These are phyloP conservation scores for Rattus rattus DNA, from an alignment of 2,113 vertebrate genomes.

Conservation along the genomic window DNA sequence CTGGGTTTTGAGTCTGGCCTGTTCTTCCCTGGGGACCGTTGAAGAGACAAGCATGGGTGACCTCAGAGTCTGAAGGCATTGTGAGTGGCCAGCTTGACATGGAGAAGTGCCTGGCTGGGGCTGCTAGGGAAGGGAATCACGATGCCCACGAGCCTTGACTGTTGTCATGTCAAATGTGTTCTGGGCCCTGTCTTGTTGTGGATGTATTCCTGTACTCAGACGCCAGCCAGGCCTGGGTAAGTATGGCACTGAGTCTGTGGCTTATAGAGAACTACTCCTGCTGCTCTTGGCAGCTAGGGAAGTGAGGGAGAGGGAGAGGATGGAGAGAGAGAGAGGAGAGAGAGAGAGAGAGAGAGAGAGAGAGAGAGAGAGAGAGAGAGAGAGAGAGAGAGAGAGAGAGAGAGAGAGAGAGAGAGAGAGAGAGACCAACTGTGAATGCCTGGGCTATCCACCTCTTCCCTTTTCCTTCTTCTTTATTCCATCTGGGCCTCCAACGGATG, in stretches of 20 bases:
- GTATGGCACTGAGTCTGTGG: too few species aligned
- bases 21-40: too few species aligned
- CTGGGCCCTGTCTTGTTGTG: not conserved
- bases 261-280: not conserved
- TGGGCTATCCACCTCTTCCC: not conserved
- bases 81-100: not conserved
- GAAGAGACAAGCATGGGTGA: not conserved
- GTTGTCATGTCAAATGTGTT: not conserved
- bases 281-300: not conserved
- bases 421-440: not conserved
- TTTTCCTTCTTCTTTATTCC: not conserved
- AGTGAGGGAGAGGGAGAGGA: not conserved
- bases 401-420: too few species aligned
- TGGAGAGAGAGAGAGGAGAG: not conserved
- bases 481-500: not conserved
- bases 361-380: too few species aligned
- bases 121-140: not conserved
- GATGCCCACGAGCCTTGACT: not conserved
- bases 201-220: fast-evolving
- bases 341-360: not conserved
- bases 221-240: not conserved
- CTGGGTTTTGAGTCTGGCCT: not conserved
- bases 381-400: not conserved
- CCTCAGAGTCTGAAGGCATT: not conserved
- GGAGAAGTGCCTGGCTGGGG: not conserved